Conservation (phyloP, 2,113 vertebrate genomes). For the Triplophysa rosa region DNA sequence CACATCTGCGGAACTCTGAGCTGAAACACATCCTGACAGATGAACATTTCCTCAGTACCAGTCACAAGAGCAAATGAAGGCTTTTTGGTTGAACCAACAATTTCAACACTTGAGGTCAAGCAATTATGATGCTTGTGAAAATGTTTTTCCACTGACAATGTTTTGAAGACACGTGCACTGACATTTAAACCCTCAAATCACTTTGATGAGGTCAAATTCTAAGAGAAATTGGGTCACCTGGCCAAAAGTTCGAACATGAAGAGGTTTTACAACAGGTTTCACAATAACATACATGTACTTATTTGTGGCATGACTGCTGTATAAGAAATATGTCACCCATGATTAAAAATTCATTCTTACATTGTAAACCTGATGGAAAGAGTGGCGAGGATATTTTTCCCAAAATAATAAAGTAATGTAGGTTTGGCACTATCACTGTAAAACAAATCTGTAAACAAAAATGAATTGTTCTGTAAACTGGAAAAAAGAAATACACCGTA, state of each 20-base stretch:
- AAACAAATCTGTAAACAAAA: too few species aligned
- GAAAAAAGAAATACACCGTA: too few species aligned
- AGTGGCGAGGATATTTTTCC: too few species aligned
- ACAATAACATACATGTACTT: not conserved
- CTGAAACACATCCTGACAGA: conserved; percentile 46
- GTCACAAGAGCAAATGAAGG: conserved; percentile 9
- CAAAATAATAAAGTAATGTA: too few species aligned
- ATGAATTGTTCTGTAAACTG: too few species aligned
- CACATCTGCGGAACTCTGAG: conserved; percentile 53
- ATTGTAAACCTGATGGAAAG: too few species aligned
- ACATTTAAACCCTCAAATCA: conserved; percentile 5
- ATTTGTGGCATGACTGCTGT: not conserved
- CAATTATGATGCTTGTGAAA: not conserved
- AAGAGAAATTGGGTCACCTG: conserved; percentile 19
- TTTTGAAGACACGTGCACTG: not conserved
- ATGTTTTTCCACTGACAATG: not conserved
- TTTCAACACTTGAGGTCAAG: not conserved
- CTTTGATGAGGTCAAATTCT: conserved; percentile 31
- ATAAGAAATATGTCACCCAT: too few species aligned
- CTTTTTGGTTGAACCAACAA: not conserved
- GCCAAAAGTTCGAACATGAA: conserved; percentile 10
- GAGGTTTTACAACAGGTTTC: not conserved
- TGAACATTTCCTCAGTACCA: not conserved
- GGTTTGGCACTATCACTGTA: too few species aligned
- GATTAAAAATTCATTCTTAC: too few species aligned